These are phyloP conservation scores for Casuarius casuarius DNA, from an alignment of 2,113 vertebrate genomes.

Conservation along the genomic window DNA sequence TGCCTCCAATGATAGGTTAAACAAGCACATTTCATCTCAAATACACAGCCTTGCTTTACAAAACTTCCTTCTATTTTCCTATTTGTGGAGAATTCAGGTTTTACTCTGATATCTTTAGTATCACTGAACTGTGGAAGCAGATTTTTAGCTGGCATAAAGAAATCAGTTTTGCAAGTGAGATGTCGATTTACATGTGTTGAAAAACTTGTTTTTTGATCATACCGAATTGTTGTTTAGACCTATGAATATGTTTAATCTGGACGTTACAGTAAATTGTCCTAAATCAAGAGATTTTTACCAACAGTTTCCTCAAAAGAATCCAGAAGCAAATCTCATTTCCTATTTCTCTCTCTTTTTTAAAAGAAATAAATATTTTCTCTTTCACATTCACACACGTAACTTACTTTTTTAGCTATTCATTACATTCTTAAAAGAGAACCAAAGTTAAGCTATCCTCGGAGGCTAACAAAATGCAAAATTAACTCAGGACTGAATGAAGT, in stretches of 20 bases:
- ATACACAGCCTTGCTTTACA: neutral
- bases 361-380: slow-evolving; percentile 31
- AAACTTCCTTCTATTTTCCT: slow-evolving; percentile 47
- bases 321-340: neutral
- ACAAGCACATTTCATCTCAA: slow-evolving; percentile 1
- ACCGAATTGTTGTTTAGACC: neutral
- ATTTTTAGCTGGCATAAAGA: neutral
- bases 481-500: slow-evolving; percentile 61
- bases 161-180: neutral
- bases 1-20: neutral
- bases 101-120: neutral
- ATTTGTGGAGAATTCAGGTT: slow-evolving; percentile 44
- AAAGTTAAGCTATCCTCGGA: slow-evolving; percentile 57
- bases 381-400: neutral
- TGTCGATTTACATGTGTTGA: neutral
- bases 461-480: slow-evolving; percentile 65
- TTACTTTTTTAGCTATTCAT: neutral
- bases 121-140: neutral
- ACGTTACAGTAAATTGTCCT: neutral
- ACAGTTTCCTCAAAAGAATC: neutral
- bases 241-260: neutral
- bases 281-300: neutral
- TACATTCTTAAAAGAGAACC: slow-evolving; percentile 43
- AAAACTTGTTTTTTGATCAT: neutral
- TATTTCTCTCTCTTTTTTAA: neutral